Base-by-base conservation (phyloP, 2,797 vertebrate genomes). In the Enteromius radiatus region DNA sequence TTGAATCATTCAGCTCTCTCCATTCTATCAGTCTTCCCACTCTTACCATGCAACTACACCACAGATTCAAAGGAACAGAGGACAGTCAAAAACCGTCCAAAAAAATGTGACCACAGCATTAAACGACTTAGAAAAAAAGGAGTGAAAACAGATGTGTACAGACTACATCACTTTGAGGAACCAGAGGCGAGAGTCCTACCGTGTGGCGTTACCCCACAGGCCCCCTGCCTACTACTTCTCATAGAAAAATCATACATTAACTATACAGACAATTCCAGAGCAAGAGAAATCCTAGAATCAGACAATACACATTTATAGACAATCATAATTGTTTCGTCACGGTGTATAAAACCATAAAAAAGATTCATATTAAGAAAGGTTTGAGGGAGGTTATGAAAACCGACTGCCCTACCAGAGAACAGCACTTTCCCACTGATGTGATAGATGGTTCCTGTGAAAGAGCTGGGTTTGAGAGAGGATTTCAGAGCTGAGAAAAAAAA, bases 391-490 rank as follows among this genome's bases (percentile, higher is more conserved):
- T 87, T 88, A 91, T 85, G 87, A 86, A 86, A 87, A 88, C 56
- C 17, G 31, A 70, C 33, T 75, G 87, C 90, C 91, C 90, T 94
- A 94, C 93, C 92, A 92, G 97, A 96, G 90, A 99, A 99, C 75
- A 91, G 71, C 77, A 98, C 95, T 95, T 94, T 97, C 76, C 97
- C 98, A 92, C 94, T 92, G 87, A 99, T 92, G 87, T 98, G 97
- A 93, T 99, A 99, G 77, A 98, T 92, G 85, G 99, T 99, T 91
- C 97, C 97, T 84, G 84, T 94, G 89, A 97, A 98, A n/a, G 97
- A 96, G 87, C 92, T 96, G 5, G 94, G 87, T 89, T 95, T 96
- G 70, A 98, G 92, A 33, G 96, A 94, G 0, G 96, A 93, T 87
- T 96, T 98, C 80, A 98, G 89, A 0, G 92, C 98, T 99, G 88